Base-by-base conservation (phyloP, 2,113 vertebrate genomes). In the Phalacrocorax aristotelis region DNA sequence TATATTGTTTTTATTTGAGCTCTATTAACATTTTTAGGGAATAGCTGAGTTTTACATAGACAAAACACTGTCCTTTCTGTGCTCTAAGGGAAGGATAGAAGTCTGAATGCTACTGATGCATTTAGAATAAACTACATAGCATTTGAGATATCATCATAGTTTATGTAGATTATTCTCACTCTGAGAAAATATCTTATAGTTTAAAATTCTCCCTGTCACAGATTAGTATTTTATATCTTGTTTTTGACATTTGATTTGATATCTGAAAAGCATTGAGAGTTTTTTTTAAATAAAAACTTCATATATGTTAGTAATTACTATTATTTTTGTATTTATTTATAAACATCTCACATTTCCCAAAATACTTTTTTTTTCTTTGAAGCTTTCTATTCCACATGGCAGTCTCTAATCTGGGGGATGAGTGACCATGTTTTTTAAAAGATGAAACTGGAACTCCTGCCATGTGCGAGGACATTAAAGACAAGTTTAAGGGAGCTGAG, bases 401-500 rank as follows among this genome's bases (percentile, higher is more conserved):
- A 70, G 29, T 57, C 76, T 62, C 40, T 61, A 30, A 62, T 72
- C 49, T 77, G 58, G 32, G 40, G 40, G 42, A 61, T 71, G 36
- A 91, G 58, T 77, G 91, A 52, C 84, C 87, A 90, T 18, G 42
- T 89, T 95, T 94, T 89, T 84, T 17, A n/a, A 85, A 93, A 89
- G 49, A 79, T 0, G 3, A 80, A 95, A 76, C 70, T 93, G 61
- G 46, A 91, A 74, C 87, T 94, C 30, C n/a, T 94, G 93, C 29
- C 6, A 95, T 85, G 77, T 95, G 87, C 11, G 89, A 95, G 93
- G 96, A 96, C 81, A 77, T 51, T 78, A 32, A 71, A 97, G 76
- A 95, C 86, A 90, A 91, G 95, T 90, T 93, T 62, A 89, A 74
- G 91, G 86, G 65, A 93, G 58, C 80, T 78, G 95, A 97, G 77